A percentile compares a stretch with the other conserved stretches of the same genome.
Evolutionary conservation across 2,888 invertebrate species (phyloP).

Genomic region (Dendrolimus pini): DNA sequence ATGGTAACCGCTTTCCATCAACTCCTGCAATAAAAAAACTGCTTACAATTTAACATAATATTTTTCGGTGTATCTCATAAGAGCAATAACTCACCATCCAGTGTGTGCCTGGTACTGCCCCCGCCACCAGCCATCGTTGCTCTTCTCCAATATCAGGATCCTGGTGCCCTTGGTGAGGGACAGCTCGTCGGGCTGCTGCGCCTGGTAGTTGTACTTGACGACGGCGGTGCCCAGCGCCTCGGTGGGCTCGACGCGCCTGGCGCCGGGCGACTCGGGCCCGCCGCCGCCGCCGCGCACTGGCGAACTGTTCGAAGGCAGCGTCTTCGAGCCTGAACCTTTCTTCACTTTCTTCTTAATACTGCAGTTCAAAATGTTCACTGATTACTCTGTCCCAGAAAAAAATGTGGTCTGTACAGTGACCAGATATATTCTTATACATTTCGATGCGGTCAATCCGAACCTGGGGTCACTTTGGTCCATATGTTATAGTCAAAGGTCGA

Average conservation of each 20-base stretch:
- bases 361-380: not conserved
- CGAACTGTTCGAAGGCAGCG: constrained; percentile 89
- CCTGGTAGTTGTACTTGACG: constrained; percentile 95
- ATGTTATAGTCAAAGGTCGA: no score
- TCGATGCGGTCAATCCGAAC: no score
- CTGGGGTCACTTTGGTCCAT: no score
- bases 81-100: constrained; percentile 61
- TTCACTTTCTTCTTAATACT: constrained; percentile 93
- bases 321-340: constrained; percentile 89
- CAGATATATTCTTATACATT: no score
- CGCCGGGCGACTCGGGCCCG: constrained; percentile 83
- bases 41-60: no score
- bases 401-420: no score
- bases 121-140: constrained; percentile 99
- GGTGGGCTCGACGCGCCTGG: constrained; percentile 87
- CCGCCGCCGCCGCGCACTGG: constrained; percentile 81
- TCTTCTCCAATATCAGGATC: constrained; percentile 97
- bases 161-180: constrained; percentile 95
- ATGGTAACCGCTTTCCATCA: no score
- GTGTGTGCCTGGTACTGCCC: constrained; percentile 84
- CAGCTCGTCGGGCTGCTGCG: constrained; percentile 97
- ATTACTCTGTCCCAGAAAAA: no score
- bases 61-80: not conserved
- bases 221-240: constrained; percentile 93
- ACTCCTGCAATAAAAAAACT: no score